A percentile compares a stretch with the other conserved stretches of the same genome.
Conservation (phyloP, 1,140 invertebrate species). For the Eumeta japonica region DNA sequence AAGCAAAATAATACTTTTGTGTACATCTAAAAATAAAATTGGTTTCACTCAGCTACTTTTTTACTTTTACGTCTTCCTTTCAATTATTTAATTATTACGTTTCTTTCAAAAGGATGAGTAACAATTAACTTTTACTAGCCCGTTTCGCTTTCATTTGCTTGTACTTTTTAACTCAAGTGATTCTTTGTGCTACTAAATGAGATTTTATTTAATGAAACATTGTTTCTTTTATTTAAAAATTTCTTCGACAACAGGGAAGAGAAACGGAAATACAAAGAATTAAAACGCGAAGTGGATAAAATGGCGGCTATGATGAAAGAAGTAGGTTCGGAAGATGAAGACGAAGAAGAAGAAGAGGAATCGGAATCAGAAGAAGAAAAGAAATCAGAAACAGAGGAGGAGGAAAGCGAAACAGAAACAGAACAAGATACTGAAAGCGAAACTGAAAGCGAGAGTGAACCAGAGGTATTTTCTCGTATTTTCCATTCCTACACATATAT, state of each 20-base stretch:
- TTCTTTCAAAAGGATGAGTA: too few species aligned
- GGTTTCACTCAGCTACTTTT: too few species aligned
- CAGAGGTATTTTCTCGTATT: constrained; percentile 34
- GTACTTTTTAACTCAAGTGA: too few species aligned
- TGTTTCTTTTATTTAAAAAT: neutral
- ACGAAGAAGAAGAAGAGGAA: constrained; percentile 68
- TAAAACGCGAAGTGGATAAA: constrained; percentile 86
- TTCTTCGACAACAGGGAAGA: constrained; percentile 56
- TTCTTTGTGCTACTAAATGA: too few species aligned
- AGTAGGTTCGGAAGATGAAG: constrained; percentile 71
- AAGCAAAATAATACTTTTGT: too few species aligned
- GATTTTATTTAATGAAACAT: too few species aligned
- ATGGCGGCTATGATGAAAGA: constrained; percentile 84
- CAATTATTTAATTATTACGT: too few species aligned
- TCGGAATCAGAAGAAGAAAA: constrained; percentile 65
- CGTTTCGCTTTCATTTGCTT: too few species aligned
- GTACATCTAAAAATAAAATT: too few species aligned
- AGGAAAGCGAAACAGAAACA: constrained; percentile 63
- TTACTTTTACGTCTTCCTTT: too few species aligned
- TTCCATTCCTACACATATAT: constrained; percentile 4
- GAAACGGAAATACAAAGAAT: constrained; percentile 71
- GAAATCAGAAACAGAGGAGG: constrained; percentile 60
- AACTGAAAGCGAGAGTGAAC: constrained; percentile 67
- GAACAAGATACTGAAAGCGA: constrained; percentile 60
- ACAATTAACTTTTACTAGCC: too few species aligned